Evolutionary conservation across 2,888 invertebrate genomes (phyloP).

Genomic region (Cantharis rufa): DNA sequence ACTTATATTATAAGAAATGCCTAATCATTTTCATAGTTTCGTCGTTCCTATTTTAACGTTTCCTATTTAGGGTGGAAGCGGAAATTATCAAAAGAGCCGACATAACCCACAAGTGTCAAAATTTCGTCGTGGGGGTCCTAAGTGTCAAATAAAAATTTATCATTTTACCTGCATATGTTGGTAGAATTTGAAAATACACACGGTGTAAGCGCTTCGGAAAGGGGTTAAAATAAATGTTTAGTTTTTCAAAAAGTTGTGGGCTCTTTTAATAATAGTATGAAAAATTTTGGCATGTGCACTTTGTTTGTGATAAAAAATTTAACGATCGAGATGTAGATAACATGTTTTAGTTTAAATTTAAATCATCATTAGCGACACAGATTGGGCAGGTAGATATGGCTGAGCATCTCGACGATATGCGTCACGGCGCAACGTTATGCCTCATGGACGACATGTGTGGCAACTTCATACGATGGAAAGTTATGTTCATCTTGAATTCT

Average conservation of each 20-base stretch:
- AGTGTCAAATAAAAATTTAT: slow-evolving; percentile 23
- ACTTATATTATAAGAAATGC: not conserved
- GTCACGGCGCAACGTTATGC: slow-evolving; percentile 53
- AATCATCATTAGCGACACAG: slow-evolving; percentile 51
- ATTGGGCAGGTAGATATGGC: slow-evolving; percentile 51
- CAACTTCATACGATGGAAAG: slow-evolving; percentile 44
- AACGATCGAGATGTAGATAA: slow-evolving; percentile 36
- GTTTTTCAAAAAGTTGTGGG: not conserved
- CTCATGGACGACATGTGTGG: slow-evolving; percentile 54
- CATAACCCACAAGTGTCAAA: slow-evolving; percentile 24
- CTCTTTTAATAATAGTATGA: slow-evolving; percentile 12
- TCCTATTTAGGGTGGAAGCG: slow-evolving; percentile 11
- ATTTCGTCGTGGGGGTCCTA: slow-evolving; percentile 26
- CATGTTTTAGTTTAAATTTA: slow-evolving; percentile 43
- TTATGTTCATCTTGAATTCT: slow-evolving; percentile 28
- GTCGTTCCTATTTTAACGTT: not conserved
- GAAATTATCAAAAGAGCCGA: slow-evolving; percentile 24
- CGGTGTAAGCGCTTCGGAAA: not conserved
- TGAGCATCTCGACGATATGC: slow-evolving; percentile 49
- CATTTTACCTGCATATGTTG: slow-evolving; percentile 10
- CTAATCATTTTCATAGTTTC: not conserved
- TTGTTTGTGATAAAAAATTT: slow-evolving; percentile 6
- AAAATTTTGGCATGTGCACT: slow-evolving; percentile 15
- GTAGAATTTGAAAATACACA: not conserved
- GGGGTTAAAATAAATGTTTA: not conserved